Conservation (phyloP, 30 jellyfish, hydroid and myxozoan species). For the Clytia hemisphaerica region DNA sequence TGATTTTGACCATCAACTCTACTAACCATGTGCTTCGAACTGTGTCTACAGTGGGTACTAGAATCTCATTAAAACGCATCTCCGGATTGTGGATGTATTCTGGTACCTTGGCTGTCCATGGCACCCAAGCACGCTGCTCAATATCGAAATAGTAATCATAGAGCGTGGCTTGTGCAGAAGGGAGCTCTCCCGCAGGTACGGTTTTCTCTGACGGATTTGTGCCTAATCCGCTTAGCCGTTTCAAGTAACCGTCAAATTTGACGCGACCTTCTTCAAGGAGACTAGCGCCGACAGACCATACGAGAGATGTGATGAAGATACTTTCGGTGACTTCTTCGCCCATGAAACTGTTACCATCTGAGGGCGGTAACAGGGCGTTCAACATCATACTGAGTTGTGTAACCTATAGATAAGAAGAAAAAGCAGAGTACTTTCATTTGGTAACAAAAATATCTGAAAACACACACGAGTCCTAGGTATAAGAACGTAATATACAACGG, state of each 20-base stretch:
- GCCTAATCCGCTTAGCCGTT: slow-evolving; percentile 70
- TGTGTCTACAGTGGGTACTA: slow-evolving; percentile 97
- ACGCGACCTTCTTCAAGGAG: slow-evolving; percentile 81
- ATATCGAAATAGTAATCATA: slow-evolving; percentile 72
- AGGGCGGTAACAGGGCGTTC: slow-evolving; percentile 87
- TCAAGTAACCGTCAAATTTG: slow-evolving; percentile 67
- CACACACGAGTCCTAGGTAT: too few species aligned
- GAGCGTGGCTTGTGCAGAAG: slow-evolving; percentile 70
- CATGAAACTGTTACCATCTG: slow-evolving; percentile 54
- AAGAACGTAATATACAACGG: too few species aligned
- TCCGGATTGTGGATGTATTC: slow-evolving; percentile 82
- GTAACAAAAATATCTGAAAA: too few species aligned
- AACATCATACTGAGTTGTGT: slow-evolving; percentile 82
- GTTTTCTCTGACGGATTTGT: slow-evolving; percentile 52
- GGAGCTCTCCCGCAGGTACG: slow-evolving; percentile 81
- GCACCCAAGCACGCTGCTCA: slow-evolving; percentile 67
- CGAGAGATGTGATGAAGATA: slow-evolving; percentile 75
- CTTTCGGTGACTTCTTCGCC: slow-evolving; percentile 83
- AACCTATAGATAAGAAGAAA: too few species aligned
- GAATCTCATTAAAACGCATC: slow-evolving; percentile 67
- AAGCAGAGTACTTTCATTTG: too few species aligned
- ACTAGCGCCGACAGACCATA: slow-evolving; percentile 96
- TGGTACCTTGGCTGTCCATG: slow-evolving; percentile 91
- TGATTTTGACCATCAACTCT: slow-evolving; percentile 75
- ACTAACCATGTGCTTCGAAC: slow-evolving; percentile 94